Percentiles rank a stretch among this genome's conserved stretches.
These are phyloP conservation scores for Watsonalla cultraria DNA, from an alignment of 2,888 invertebrate genomes.

Conservation along the genomic window DNA sequence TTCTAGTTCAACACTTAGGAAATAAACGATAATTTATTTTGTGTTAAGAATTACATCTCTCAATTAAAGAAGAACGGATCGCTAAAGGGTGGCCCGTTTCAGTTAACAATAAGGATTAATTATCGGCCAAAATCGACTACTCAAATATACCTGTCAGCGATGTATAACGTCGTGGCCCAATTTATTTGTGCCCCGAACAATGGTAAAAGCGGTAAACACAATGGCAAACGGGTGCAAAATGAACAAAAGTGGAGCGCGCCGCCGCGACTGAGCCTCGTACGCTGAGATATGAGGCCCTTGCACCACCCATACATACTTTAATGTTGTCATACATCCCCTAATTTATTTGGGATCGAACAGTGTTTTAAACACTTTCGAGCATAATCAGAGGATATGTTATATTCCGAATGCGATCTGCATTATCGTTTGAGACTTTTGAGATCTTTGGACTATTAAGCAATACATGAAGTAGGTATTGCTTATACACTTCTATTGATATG, in stretches of 20 bases:
- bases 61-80: slow-evolving; percentile 9
- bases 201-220: slow-evolving; percentile 76
- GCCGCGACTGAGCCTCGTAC: slow-evolving; percentile 15
- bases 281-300: slow-evolving; percentile 1
- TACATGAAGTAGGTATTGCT: too few relatives aligned
- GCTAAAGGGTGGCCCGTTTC: slow-evolving; percentile 69
- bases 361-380: too few relatives aligned
- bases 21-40: slow-evolving; percentile 15
- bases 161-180: slow-evolving; percentile 67
- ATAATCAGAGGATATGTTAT: too few relatives aligned
- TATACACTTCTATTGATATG: too few relatives aligned
- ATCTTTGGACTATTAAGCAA: too few relatives aligned
- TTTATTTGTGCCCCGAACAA: slow-evolving; percentile 74
- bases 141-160: slow-evolving; percentile 77
- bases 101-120: slow-evolving; percentile 77
- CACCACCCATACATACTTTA: neutral
- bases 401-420: too few relatives aligned
- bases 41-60: too few relatives aligned
- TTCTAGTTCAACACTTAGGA: slow-evolving; percentile 8
- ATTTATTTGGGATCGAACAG: too few relatives aligned
- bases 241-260: slow-evolving; percentile 45
- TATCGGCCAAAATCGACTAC: slow-evolving; percentile 74
- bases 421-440: too few relatives aligned
- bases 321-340: neutral
- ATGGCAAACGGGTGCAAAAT: slow-evolving; percentile 67